Conservation (phyloP, 2,797 vertebrate genomes). For the Amazonetta brasiliensis region DNA sequence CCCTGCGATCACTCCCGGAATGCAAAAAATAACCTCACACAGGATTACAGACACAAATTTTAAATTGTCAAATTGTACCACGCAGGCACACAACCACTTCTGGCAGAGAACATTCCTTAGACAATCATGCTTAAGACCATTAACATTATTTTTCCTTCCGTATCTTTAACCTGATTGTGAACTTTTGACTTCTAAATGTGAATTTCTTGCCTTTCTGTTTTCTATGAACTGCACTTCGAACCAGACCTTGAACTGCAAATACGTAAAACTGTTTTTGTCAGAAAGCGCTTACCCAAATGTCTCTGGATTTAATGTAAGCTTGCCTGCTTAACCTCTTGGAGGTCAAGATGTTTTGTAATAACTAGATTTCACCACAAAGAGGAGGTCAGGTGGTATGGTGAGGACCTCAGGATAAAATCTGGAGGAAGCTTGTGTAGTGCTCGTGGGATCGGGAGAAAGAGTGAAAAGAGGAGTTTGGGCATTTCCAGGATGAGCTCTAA, state of each 20-base stretch:
- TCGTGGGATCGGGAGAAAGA: not conserved
- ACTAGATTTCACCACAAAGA: slow-evolving; percentile 12
- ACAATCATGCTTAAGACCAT: not conserved
- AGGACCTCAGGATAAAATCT: not conserved
- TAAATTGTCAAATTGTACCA: not conserved
- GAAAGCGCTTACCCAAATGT: not conserved
- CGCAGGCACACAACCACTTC: not conserved
- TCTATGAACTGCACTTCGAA: not conserved
- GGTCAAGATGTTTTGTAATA: not conserved
- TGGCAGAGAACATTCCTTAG: not conserved
- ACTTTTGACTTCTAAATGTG: not conserved
- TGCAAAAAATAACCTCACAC: not conserved
- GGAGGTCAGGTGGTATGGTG: not conserved
- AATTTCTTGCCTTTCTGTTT: slow-evolving; percentile 3
- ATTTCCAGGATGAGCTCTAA: slow-evolving; percentile 6
- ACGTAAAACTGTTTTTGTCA: not conserved
- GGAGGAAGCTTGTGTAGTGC: not conserved
- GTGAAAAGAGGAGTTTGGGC: not conserved
- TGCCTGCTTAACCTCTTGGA: slow-evolving; percentile 26
- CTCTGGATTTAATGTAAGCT: slow-evolving; percentile 6
- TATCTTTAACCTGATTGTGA: not conserved
- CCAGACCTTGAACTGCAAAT: not conserved
- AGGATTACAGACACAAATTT: not conserved
- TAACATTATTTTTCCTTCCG: not conserved
- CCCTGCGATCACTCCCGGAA: not conserved